phyloP scores from a whole-genome alignment of 2,888 invertebrate species.

The Spatulosminthurus flaviceps region DNA sequence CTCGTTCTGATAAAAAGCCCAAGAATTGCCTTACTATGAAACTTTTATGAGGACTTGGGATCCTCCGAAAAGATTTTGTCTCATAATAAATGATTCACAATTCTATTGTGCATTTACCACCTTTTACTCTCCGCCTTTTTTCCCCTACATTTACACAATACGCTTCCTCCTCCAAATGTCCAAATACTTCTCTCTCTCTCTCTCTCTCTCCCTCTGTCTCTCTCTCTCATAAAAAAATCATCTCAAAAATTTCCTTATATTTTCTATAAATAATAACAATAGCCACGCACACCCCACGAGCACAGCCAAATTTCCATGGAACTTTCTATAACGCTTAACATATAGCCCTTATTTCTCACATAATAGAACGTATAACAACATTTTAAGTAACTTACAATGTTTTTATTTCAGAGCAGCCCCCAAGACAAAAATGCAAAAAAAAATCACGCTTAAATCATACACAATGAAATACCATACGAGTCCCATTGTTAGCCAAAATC shows the following conservation, averaged over 20 bases:
- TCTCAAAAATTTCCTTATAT: not conserved
- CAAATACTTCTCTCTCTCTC: not conserved
- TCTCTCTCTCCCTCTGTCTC: not conserved
- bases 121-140: not conserved
- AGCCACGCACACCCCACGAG: not conserved
- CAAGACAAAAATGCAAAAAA: too few relatives aligned
- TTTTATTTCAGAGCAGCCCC: too few relatives aligned
- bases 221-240: not conserved
- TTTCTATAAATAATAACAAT: slow-evolving; percentile 24
- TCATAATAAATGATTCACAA: slow-evolving; percentile 37
- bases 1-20: slow-evolving; percentile 28
- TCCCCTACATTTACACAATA: slow-evolving; percentile 13
- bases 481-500: not conserved
- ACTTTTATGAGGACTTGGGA: slow-evolving; percentile 22
- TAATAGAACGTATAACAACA: not conserved
- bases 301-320: slow-evolving; percentile 13
- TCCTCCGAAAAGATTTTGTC: slow-evolving; percentile 32
- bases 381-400: slow-evolving; percentile 6
- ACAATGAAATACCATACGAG: not conserved
- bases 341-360: not conserved
- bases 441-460: not conserved
- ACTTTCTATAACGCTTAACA: not conserved
- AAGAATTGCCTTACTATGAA: slow-evolving; percentile 21
- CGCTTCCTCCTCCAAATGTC: not conserved
- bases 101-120: slow-evolving; percentile 1